phyloP scores from a whole-genome alignment of 2,113 vertebrate species.

The Azemiops feae region DNA sequence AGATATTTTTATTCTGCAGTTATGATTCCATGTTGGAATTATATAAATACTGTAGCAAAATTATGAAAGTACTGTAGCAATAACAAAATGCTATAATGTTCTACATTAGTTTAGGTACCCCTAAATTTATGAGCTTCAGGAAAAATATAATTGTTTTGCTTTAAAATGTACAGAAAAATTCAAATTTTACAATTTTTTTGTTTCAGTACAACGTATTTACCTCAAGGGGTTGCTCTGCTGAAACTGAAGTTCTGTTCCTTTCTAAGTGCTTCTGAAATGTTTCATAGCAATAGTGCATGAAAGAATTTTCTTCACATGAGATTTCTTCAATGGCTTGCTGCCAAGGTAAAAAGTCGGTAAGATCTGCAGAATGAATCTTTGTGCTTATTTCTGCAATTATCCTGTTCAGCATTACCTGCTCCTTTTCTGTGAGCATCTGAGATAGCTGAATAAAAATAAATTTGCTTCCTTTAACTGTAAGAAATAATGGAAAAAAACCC shows the following conservation, averaged over 20 bases:
- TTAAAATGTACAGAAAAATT: not conserved
- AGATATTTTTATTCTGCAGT: not conserved
- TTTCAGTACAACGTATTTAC: slow-evolving; percentile 48
- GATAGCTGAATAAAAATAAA: slow-evolving; percentile 75
- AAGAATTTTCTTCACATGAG: slow-evolving; percentile 68
- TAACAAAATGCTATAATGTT: not conserved
- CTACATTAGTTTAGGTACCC: not conserved
- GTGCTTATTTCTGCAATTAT: slow-evolving; percentile 68
- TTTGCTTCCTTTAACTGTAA: slow-evolving; percentile 68
- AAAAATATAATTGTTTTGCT: slow-evolving; percentile 8
- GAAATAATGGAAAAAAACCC: not conserved
- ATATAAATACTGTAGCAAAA: not conserved
- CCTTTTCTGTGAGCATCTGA: slow-evolving; percentile 56
- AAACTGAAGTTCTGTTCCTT: slow-evolving; percentile 32
- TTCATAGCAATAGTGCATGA: slow-evolving; percentile 57
- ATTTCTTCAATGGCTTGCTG: slow-evolving; percentile 65
- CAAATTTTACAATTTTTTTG: not conserved
- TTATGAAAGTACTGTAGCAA: not conserved
- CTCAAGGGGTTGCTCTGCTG: slow-evolving; percentile 54
- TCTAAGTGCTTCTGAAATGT: slow-evolving; percentile 42
- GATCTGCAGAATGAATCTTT: slow-evolving; percentile 63
- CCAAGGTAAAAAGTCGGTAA: slow-evolving; percentile 66
- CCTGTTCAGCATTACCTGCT: slow-evolving; percentile 66
- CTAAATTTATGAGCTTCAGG: not conserved
- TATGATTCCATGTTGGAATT: not conserved